A percentile compares a stretch with the other conserved stretches of the same genome.
Conservation (phyloP, 2,113 vertebrate species). For the Psammodynastes pulverulentus region DNA sequence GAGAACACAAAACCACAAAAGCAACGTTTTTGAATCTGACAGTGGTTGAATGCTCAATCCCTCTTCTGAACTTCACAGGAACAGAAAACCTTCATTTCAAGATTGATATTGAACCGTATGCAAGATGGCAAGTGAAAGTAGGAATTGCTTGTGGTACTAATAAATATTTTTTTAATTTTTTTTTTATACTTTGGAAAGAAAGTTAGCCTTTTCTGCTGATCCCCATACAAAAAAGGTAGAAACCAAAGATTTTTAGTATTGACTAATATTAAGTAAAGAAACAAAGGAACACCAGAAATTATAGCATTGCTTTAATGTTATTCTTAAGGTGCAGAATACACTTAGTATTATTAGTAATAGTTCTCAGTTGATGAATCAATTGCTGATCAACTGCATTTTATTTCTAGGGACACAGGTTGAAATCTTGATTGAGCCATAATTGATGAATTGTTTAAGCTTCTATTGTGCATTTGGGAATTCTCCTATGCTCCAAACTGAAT, state of each 20-base stretch:
- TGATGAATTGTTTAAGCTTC: background rate
- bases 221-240: conserved; percentile 29
- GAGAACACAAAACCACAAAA: conserved; percentile 70
- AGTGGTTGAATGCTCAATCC: conserved; percentile 73
- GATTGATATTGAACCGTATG: conserved; percentile 70
- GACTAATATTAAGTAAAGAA: background rate
- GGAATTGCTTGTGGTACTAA: conserved; percentile 46
- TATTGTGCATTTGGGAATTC: accelerated
- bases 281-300: background rate
- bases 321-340: conserved; percentile 38
- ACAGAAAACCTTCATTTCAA: conserved; percentile 65
- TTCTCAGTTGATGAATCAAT: conserved; percentile 44
- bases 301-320: conserved; percentile 5
- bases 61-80: conserved; percentile 63
- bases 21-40: conserved; percentile 79
- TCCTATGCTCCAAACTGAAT: background rate
- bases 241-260: conserved; percentile 9
- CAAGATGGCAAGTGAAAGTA: conserved; percentile 83
- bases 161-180: background rate
- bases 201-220: conserved; percentile 7
- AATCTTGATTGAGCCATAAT: conserved; percentile 24
- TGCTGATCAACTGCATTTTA: conserved; percentile 38
- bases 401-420: conserved; percentile 8
- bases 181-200: conserved; percentile 31
- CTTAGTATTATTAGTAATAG: conserved; percentile 44